Conservation (phyloP, 2,888 invertebrate species). For the Rosalia funebris region DNA sequence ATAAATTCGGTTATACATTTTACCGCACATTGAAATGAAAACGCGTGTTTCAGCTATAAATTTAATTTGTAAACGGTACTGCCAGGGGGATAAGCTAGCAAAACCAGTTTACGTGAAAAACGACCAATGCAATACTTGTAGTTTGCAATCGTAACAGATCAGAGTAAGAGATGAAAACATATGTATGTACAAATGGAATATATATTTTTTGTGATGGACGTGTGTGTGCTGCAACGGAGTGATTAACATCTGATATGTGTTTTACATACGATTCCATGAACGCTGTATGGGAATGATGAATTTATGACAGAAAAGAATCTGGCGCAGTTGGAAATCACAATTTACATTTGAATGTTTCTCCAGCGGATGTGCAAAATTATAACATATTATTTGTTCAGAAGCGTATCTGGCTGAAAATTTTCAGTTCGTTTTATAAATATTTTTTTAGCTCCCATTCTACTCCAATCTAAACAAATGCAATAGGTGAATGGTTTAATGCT, state of each 20-base stretch:
- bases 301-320: constrained; percentile 1
- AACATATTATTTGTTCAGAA: too few species aligned
- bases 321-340: not conserved
- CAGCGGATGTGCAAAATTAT: not conserved
- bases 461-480: too few species aligned
- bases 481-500: too few species aligned
- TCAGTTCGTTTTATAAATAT: too few species aligned
- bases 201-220: not conserved
- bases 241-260: constrained; percentile 10
- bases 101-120: constrained; percentile 44
- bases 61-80: constrained; percentile 40
- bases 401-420: too few species aligned
- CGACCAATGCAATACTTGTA: constrained; percentile 32
- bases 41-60: constrained; percentile 36
- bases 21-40: constrained; percentile 41
- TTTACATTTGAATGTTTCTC: not conserved
- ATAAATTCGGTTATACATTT: constrained; percentile 22
- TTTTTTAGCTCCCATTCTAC: too few species aligned
- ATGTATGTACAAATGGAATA: not conserved
- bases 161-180: constrained; percentile 5
- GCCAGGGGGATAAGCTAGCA: constrained; percentile 38
- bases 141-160: constrained; percentile 8
- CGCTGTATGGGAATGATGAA: not conserved
- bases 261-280: not conserved
- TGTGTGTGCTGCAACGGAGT: not conserved